Evolutionary conservation across 1,140 invertebrate species (phyloP).

Genomic region (Drosophila nigrodunni): DNA sequence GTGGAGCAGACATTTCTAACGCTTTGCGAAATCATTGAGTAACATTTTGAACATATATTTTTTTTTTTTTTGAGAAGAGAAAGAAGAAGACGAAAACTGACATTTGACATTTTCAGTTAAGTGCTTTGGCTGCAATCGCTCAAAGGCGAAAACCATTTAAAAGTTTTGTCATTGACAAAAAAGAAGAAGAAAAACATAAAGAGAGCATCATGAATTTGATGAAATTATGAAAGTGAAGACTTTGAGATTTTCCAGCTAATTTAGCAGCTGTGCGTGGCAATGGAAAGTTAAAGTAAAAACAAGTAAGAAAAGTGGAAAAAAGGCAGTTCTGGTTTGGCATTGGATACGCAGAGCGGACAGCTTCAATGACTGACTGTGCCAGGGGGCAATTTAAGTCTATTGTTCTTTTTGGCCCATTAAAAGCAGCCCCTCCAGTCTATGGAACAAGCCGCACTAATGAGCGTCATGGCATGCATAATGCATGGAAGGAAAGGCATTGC

Average conservation of each 20-base stretch:
- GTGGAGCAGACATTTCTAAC: neutral
- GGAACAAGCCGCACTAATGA: slow-evolving; percentile 76
- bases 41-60: slow-evolving; percentile 28
- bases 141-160: slow-evolving; percentile 67
- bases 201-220: slow-evolving; percentile 46
- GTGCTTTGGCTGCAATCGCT: slow-evolving; percentile 71
- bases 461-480: slow-evolving; percentile 79
- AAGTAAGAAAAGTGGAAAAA: neutral
- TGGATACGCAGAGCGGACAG: slow-evolving; percentile 15
- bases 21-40: slow-evolving; percentile 40
- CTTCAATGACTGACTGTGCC: slow-evolving; percentile 27
- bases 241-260: slow-evolving; percentile 64
- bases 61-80: slow-evolving; percentile 20
- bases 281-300: slow-evolving; percentile 20
- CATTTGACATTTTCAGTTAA: slow-evolving; percentile 74
- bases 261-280: slow-evolving; percentile 46
- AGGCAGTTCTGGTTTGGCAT: slow-evolving; percentile 12
- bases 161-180: slow-evolving; percentile 70
- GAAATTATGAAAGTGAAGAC: slow-evolving; percentile 53
- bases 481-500: slow-evolving; percentile 28
- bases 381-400: slow-evolving; percentile 66
- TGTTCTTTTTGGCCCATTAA: slow-evolving; percentile 71
- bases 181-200: slow-evolving; percentile 8
- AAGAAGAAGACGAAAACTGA: slow-evolving; percentile 40
- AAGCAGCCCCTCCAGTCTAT: slow-evolving; percentile 36